These are phyloP conservation scores for Limanda limanda DNA, from an alignment of 2,113 vertebrate species.

Conservation along the genomic window DNA sequence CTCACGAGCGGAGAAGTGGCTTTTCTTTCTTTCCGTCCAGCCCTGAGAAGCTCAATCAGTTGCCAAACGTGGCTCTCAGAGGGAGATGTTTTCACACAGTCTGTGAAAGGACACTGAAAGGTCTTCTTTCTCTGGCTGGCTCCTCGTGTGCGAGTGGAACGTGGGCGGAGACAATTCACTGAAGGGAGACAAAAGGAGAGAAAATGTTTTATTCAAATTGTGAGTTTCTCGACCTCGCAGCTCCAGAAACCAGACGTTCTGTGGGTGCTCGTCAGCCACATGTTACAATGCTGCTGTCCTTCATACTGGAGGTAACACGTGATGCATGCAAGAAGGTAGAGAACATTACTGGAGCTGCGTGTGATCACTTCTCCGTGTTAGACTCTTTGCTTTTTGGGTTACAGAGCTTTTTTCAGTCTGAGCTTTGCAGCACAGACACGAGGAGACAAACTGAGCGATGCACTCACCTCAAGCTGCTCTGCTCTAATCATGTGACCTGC, in stretches of 20 bases:
- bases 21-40: slow-evolving; percentile 13
- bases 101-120: slow-evolving; percentile 33
- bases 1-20: slow-evolving; percentile 47
- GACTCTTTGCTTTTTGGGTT: too few relatives aligned
- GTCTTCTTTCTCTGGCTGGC: slow-evolving; percentile 31
- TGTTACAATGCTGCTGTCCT: slow-evolving; percentile 22
- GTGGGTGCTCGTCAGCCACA: slow-evolving; percentile 26
- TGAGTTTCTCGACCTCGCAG: neutral
- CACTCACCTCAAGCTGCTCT: too few relatives aligned
- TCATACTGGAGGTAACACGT: too few relatives aligned
- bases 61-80: slow-evolving; percentile 45
- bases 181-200: neutral
- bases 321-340: too few relatives aligned
- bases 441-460: too few relatives aligned
- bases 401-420: too few relatives aligned
- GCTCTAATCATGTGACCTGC: too few relatives aligned
- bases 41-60: slow-evolving; percentile 31
- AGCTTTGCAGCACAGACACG: too few relatives aligned
- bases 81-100: slow-evolving; percentile 38
- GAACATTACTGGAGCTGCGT: too few relatives aligned
- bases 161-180: slow-evolving; percentile 21
- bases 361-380: too few relatives aligned
- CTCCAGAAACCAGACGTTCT: slow-evolving; percentile 23
- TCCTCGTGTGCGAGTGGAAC: slow-evolving; percentile 19
- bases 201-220: slow-evolving; percentile 22